Percentiles rank a stretch among this genome's conserved stretches.
Evolutionary conservation across 1,140 invertebrate genomes (phyloP).

Genomic region (Heliconius congener): DNA sequence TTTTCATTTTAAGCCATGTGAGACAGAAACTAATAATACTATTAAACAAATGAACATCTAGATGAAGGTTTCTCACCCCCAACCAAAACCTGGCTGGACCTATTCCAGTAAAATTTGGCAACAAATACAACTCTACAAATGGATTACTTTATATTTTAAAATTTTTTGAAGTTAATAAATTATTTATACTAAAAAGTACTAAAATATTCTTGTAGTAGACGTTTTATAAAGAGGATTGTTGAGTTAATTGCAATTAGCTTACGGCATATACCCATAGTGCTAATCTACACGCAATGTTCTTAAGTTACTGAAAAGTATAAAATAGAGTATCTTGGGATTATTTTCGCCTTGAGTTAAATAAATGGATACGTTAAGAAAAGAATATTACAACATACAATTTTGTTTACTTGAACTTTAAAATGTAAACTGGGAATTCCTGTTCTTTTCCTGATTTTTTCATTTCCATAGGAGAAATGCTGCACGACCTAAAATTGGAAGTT

Average conservation of each 20-base stretch:
- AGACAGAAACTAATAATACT: background rate
- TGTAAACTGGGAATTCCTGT: too few species aligned
- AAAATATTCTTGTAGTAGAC: background rate
- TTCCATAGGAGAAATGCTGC: too few species aligned
- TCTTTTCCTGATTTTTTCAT: too few species aligned
- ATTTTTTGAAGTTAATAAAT: background rate
- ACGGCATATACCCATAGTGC: background rate
- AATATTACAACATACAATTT: too few species aligned
- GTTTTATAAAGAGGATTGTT: background rate
- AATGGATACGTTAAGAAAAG: too few species aligned
- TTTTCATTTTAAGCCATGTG: too few species aligned
- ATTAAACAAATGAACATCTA: background rate
- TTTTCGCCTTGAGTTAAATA: too few species aligned
- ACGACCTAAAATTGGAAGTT: too few species aligned
- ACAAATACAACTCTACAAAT: background rate
- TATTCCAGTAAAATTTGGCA: slow-evolving; percentile 26
- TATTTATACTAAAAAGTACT: background rate
- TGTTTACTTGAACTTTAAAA: too few species aligned
- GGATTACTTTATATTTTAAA: slow-evolving; percentile 11
- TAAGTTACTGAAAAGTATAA: too few species aligned
- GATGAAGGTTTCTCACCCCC: background rate
- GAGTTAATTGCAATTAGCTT: background rate
- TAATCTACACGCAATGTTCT: background rate
- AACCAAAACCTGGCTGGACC: slow-evolving; percentile 19
- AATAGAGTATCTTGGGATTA: too few species aligned